Evolutionary conservation across 2,797 vertebrate genomes (phyloP).

Genomic region (Gadopsis marmoratus): DNA sequence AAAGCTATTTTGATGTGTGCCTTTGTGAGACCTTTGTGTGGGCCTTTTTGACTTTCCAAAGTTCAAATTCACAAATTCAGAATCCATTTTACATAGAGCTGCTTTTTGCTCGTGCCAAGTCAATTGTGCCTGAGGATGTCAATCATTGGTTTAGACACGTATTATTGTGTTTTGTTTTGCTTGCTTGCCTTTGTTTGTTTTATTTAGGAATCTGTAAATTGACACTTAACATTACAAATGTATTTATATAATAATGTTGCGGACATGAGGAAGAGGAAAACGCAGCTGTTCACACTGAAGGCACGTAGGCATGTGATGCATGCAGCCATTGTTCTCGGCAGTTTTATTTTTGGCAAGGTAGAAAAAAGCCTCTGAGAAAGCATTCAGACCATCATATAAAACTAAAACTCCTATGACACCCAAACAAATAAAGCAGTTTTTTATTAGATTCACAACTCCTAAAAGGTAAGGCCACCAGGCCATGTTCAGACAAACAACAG

Average conservation of each 20-base stretch:
- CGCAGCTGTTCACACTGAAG: constrained; percentile 10
- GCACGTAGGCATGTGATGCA: neutral
- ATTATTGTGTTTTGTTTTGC: constrained; percentile 21
- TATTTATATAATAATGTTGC: constrained; percentile 33
- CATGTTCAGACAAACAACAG: neutral
- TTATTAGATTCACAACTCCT: neutral
- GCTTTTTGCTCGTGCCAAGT: constrained; percentile 43
- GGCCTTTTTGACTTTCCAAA: constrained; percentile 72
- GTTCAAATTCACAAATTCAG: constrained; percentile 65
- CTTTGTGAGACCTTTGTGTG: constrained; percentile 73
- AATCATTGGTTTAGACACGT: constrained; percentile 21
- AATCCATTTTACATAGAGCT: constrained; percentile 52
- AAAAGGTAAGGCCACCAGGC: neutral
- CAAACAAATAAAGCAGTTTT: neutral
- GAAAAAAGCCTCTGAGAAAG: neutral
- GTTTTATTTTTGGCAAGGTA: constrained; percentile 10
- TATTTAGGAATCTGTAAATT: constrained; percentile 33
- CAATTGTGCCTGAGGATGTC: constrained; percentile 47
- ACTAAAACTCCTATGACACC: neutral
- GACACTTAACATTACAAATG: constrained; percentile 21
- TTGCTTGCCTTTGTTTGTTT: constrained; percentile 28
- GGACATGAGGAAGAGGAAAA: constrained; percentile 8
- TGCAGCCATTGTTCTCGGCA: constrained; percentile 4
- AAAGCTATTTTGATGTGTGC: constrained; percentile 74
- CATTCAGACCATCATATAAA: neutral